Percentiles rank a stretch among this genome's conserved stretches.
These are phyloP conservation scores for Theodoxus fluviatilis DNA, from an alignment of 2,888 invertebrate genomes.

Conservation along the genomic window DNA sequence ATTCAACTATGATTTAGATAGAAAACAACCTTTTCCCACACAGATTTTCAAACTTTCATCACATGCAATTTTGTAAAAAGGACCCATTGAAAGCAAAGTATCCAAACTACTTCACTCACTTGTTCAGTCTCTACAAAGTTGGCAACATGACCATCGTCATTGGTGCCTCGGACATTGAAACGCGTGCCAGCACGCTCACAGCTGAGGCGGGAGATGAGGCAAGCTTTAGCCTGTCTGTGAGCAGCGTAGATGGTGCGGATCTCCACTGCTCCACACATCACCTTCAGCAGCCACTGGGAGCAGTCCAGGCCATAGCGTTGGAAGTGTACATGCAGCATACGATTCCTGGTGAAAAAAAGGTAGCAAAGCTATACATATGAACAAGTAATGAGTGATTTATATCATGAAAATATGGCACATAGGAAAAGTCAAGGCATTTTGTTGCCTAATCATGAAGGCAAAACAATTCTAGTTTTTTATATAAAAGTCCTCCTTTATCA, in stretches of 20 bases:
- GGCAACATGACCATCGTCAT: constrained; percentile 98
- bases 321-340: constrained; percentile 91
- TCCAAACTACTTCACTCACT: constrained; percentile 67
- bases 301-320: constrained; percentile 90
- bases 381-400: not conserved
- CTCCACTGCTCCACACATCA: constrained; percentile 97
- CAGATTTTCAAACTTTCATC: no score
- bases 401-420: not conserved
- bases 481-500: no score
- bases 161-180: constrained; percentile 97
- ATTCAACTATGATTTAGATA: not conserved
- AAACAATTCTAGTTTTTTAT: no score
- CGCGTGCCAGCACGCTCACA: constrained; percentile 97
- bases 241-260: constrained; percentile 97
- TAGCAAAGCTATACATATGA: not conserved
- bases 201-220: constrained; percentile 93
- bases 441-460: no score
- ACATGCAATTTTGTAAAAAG: no score
- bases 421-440: no score
- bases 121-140: constrained; percentile 99
- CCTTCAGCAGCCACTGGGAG: constrained; percentile 88
- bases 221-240: constrained; percentile 86
- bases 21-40: no score
- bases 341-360: constrained; percentile 74
- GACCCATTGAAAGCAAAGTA: not conserved